Evolutionary conservation across 2,797 vertebrate species (phyloP).

Genomic region (Scolopax bukidnonensis): DNA sequence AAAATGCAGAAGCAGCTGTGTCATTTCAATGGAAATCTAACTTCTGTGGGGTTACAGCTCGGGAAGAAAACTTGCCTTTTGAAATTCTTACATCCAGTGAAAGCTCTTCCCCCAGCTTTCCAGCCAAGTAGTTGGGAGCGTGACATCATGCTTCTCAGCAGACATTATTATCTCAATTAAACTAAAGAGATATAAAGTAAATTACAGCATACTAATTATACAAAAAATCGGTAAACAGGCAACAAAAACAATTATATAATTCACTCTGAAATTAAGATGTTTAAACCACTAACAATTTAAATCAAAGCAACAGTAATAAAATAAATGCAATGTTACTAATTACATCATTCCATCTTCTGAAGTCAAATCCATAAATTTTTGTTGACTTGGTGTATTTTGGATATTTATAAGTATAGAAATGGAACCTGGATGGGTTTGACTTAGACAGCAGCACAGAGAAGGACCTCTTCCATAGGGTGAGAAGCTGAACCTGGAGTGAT

Average conservation of each 20-base stretch:
- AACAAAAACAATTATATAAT: conserved; percentile 75
- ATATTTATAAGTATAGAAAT: conserved; percentile 19
- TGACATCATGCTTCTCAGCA: conserved; percentile 57
- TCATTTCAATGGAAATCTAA: neutral
- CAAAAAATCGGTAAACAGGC: conserved; percentile 73
- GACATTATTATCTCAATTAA: conserved; percentile 78
- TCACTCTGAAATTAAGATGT: conserved; percentile 76
- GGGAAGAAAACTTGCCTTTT: neutral
- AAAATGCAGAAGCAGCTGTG: neutral
- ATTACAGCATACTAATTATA: conserved; percentile 78
- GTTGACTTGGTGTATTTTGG: conserved; percentile 43
- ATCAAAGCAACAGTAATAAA: conserved; percentile 74
- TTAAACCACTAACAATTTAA: conserved; percentile 76
- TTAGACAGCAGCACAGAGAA: neutral
- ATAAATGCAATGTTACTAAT: conserved; percentile 63
- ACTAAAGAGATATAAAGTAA: conserved; percentile 76
- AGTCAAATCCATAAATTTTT: conserved; percentile 54
- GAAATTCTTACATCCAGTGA: neutral
- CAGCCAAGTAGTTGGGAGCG: conserved; percentile 1
- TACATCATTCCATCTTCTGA: conserved; percentile 44
- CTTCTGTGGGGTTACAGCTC: neutral
- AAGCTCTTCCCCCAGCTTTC: neutral
- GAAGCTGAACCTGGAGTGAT: neutral
- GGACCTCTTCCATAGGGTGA: neutral
- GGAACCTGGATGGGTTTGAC: neutral